phyloP scores from a whole-genome alignment of 2,797 vertebrate species.

The Jordanella pulchra region DNA sequence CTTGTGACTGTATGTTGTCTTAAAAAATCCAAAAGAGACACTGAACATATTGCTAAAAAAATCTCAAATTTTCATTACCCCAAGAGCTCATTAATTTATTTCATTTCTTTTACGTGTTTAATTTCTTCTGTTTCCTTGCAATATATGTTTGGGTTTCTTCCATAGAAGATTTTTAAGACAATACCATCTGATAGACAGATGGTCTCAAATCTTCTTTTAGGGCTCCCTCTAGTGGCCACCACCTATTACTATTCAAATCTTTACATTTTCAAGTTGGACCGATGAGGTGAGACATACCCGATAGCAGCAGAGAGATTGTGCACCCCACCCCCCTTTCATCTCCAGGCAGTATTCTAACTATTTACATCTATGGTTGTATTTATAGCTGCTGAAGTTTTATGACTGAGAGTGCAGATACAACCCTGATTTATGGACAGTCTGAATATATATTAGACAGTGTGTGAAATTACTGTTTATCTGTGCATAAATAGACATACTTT shows the following conservation, averaged over 20 bases:
- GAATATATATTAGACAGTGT: constrained; percentile 25
- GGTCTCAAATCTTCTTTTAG: constrained; percentile 4
- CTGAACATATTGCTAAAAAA: too few relatives aligned
- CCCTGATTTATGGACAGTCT: constrained; percentile 45
- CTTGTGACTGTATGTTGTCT: too few relatives aligned
- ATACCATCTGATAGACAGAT: neutral
- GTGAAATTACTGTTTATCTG: neutral
- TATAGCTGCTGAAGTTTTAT: constrained; percentile 57
- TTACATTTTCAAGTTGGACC: constrained; percentile 24
- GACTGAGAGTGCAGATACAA: constrained; percentile 33
- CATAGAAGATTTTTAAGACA: neutral
- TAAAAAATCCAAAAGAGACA: too few relatives aligned
- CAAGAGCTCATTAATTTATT: neutral
- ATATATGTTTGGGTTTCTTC: neutral
- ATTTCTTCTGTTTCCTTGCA: neutral
- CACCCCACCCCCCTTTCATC: constrained; percentile 30
- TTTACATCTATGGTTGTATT: constrained; percentile 61
- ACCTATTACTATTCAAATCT: constrained; percentile 10
- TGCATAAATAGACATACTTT: neutral
- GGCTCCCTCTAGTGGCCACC: constrained; percentile 61
- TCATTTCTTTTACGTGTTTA: neutral
- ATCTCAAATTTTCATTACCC: too few relatives aligned
- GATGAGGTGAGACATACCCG: constrained; percentile 48
- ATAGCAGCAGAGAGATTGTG: constrained; percentile 66
- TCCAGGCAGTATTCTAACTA: constrained; percentile 53